phyloP scores from a whole-genome alignment of 2,113 vertebrate species.

The Corythoichthys haematopterus region DNA sequence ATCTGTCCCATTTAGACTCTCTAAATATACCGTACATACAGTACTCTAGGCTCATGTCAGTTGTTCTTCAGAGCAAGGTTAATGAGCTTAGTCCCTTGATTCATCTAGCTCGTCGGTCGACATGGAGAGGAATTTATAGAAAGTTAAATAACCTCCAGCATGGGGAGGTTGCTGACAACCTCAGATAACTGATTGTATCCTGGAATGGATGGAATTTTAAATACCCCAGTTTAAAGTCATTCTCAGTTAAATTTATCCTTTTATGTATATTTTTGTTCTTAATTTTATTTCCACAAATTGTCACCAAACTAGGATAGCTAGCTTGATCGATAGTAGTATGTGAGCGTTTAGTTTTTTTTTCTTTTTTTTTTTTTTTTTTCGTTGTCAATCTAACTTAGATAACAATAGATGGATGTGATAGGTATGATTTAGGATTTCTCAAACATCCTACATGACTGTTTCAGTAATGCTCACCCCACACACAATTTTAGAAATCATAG shows the following conservation, averaged over 20 bases:
- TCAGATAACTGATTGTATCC: slow-evolving; percentile 34
- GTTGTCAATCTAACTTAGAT: background rate
- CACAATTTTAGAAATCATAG: background rate
- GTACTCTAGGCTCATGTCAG: slow-evolving; percentile 6
- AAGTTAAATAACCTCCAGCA: slow-evolving; percentile 14
- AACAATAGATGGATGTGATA: too few relatives aligned
- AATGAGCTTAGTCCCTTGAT: slow-evolving; percentile 29
- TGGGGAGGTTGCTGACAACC: slow-evolving; percentile 23
- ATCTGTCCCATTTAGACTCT: background rate
- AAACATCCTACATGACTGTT: background rate
- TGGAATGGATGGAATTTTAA: slow-evolving; percentile 21
- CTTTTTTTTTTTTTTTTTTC: background rate
- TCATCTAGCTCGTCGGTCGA: slow-evolving; percentile 50
- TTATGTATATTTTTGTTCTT: too few relatives aligned
- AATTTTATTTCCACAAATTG: background rate
- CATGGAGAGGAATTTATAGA: slow-evolving; percentile 33
- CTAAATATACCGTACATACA: background rate
- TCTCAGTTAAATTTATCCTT: background rate
- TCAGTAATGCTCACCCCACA: background rate
- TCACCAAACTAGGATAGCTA: background rate
- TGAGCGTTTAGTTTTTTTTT: too few relatives aligned
- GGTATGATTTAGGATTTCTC: background rate
- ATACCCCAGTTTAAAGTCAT: background rate
- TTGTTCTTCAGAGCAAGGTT: slow-evolving; percentile 53
- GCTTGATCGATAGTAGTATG: too few relatives aligned